Percentiles rank a stretch among this genome's conserved stretches.
phyloP scores from a whole-genome alignment of 2,888 invertebrate genomes.

The Acheta domesticus region DNA sequence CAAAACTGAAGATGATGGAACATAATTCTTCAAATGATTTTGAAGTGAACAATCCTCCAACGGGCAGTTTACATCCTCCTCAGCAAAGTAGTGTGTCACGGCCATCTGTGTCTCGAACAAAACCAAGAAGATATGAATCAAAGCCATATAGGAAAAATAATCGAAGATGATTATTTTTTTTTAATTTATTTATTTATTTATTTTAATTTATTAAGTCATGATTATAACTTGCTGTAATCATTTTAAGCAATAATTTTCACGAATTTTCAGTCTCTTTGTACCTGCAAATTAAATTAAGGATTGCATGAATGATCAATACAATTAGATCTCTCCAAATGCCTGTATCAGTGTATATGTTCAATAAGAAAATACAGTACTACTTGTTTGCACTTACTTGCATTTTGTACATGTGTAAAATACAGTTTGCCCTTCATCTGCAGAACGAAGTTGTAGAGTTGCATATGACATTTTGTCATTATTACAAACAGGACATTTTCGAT shows the following conservation, averaged over 20 bases:
- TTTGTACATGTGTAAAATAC: conserved; percentile 95
- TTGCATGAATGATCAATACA: neutral
- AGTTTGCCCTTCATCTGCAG: conserved; percentile 99
- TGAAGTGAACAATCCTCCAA: conserved; percentile 60
- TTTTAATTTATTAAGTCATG: conserved; percentile 12
- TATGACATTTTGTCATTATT: conserved; percentile 90
- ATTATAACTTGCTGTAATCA: conserved; percentile 26
- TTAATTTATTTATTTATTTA: neutral
- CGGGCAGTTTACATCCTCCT: conserved; percentile 27
- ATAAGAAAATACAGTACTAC: no score
- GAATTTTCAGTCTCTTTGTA: conserved; percentile 74
- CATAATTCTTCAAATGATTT: conserved; percentile 65
- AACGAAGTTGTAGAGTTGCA: conserved; percentile 88
- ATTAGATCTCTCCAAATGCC: no score
- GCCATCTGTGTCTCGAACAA: neutral
- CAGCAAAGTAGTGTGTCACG: conserved; percentile 21
- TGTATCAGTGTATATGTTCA: no score
- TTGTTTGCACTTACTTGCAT: conserved; percentile 67
- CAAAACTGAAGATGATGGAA: conserved; percentile 78
- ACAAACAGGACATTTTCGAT: conserved; percentile 81
- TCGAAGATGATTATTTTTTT: conserved; percentile 24
- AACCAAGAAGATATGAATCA: conserved; percentile 29
- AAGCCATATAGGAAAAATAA: conserved; percentile 32
- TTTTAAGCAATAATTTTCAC: conserved; percentile 12
- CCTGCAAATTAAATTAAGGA: conserved; percentile 50